These are phyloP conservation scores for Drosophila stalkeri DNA, from an alignment of 2,888 invertebrate genomes.

Conservation along the genomic window DNA sequence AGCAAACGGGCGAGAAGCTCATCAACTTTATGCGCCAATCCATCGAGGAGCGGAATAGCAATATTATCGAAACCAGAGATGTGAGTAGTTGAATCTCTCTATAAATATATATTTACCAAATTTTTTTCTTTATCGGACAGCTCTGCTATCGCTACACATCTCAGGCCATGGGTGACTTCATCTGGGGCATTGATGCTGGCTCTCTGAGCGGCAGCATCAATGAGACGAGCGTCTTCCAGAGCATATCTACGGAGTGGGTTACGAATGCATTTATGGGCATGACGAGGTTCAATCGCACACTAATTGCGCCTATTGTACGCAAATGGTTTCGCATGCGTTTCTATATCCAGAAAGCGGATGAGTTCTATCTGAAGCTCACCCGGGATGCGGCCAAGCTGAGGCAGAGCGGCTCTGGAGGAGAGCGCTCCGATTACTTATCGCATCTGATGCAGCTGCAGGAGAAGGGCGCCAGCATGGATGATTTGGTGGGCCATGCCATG, in stretches of 20 bases:
- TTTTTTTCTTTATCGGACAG: constrained; percentile 48
- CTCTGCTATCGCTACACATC: constrained; percentile 74
- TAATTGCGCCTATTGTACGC: constrained; percentile 60
- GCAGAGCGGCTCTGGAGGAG: constrained; percentile 29
- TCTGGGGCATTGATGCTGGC: constrained; percentile 82
- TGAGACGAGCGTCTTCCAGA: constrained; percentile 50
- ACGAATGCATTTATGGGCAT: constrained; percentile 46
- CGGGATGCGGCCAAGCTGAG: constrained; percentile 73
- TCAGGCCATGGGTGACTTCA: constrained; percentile 75
- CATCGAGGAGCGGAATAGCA: constrained; percentile 23
- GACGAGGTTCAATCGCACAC: constrained; percentile 44
- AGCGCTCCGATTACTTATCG: constrained; percentile 78
- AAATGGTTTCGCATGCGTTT: constrained; percentile 59
- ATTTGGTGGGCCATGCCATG: constrained; percentile 77
- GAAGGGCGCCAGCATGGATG: constrained; percentile 67
- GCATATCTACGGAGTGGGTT: constrained; percentile 46
- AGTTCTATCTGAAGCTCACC: constrained; percentile 74
- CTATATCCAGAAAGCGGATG: constrained; percentile 87
- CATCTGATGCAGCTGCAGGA: constrained; percentile 77
- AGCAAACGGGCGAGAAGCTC: constrained; percentile 58
- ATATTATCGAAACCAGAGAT: constrained; percentile 72
- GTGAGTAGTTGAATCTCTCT: constrained; percentile 53
- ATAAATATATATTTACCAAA: background rate
- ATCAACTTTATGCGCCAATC: constrained; percentile 48
- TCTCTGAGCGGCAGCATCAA: constrained; percentile 48